phyloP scores from a whole-genome alignment of 2,797 vertebrate species.

The Xenopus petersii region DNA sequence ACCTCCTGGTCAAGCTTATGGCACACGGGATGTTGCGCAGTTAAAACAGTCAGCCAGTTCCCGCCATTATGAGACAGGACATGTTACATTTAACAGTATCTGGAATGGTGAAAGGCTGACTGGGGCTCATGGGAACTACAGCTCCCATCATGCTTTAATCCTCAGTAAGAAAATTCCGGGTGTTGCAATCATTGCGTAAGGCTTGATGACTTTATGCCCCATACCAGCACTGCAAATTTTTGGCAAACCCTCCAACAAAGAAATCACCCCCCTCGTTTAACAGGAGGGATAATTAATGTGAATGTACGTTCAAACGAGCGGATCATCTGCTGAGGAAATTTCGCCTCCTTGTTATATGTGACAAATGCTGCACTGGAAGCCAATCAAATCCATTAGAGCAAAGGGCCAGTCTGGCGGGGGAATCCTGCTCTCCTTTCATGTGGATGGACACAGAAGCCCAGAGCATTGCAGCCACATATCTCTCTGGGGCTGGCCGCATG shows the following conservation, averaged over 20 bases:
- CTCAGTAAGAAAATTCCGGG: too few species aligned
- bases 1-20: too few species aligned
- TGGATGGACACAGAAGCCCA: not conserved
- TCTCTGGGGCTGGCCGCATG: conserved; percentile 18
- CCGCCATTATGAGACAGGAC: too few species aligned
- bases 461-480: conserved; percentile 26
- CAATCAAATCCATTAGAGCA: conserved; percentile 6
- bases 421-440: conserved; percentile 29
- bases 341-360: conserved; percentile 18
- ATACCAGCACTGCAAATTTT: not conserved
- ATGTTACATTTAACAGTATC: too few species aligned
- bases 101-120: too few species aligned
- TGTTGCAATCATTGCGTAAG: too few species aligned
- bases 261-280: not conserved
- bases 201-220: too few species aligned
- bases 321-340: conserved; percentile 24
- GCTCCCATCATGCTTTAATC: too few species aligned
- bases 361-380: conserved; percentile 31
- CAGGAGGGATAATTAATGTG: conserved; percentile 9
- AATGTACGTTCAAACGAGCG: conserved; percentile 10
- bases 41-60: too few species aligned
- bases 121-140: too few species aligned
- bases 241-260: not conserved
- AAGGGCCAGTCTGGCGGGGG: conserved; percentile 7
- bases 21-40: too few species aligned